These are phyloP conservation scores for Myodes glareolus DNA, from an alignment of 2,113 vertebrate species.

Conservation along the genomic window DNA sequence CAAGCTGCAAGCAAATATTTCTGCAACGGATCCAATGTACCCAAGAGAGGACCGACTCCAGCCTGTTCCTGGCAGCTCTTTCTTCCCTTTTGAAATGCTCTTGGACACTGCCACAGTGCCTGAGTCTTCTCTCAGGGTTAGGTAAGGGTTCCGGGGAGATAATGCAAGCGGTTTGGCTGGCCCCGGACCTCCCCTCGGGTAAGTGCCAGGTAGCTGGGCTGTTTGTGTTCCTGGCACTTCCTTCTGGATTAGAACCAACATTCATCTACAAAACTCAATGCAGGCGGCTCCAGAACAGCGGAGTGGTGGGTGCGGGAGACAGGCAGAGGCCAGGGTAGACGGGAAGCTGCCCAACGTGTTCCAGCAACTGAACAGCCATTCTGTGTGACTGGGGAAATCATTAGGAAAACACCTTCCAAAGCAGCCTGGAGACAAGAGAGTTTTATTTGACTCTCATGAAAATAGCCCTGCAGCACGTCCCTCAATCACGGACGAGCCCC, in stretches of 20 bases:
- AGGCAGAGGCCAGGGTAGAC: not conserved
- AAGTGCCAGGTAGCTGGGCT: constrained; percentile 47
- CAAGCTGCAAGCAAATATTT: constrained; percentile 8
- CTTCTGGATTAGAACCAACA: constrained; percentile 58
- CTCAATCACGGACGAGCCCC: constrained; percentile 80
- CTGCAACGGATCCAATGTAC: not conserved
- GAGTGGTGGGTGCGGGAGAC: constrained; percentile 23
- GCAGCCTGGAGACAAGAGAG: constrained; percentile 69
- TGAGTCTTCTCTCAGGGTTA: not conserved
- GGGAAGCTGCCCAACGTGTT: not conserved
- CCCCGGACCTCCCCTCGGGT: not conserved
- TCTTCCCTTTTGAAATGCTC: constrained; percentile 35
- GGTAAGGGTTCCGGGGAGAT: constrained; percentile 15
- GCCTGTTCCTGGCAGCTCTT: constrained; percentile 22
- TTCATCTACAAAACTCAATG: constrained; percentile 48
- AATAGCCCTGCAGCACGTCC: constrained; percentile 78
- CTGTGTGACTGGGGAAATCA: constrained; percentile 67
- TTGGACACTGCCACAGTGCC: constrained; percentile 6
- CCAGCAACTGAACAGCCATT: constrained; percentile 38
- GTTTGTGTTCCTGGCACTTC: constrained; percentile 70
- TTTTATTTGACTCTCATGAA: constrained; percentile 79
- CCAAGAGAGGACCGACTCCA: not conserved
- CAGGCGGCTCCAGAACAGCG: constrained; percentile 57
- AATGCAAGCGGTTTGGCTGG: constrained; percentile 16
- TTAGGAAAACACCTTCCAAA: constrained; percentile 78